Evolutionary conservation across 2,888 invertebrate species (phyloP), one percentile per base, ranked within the genome.

Genomic region (Ophonus ardosiacus): DNA sequence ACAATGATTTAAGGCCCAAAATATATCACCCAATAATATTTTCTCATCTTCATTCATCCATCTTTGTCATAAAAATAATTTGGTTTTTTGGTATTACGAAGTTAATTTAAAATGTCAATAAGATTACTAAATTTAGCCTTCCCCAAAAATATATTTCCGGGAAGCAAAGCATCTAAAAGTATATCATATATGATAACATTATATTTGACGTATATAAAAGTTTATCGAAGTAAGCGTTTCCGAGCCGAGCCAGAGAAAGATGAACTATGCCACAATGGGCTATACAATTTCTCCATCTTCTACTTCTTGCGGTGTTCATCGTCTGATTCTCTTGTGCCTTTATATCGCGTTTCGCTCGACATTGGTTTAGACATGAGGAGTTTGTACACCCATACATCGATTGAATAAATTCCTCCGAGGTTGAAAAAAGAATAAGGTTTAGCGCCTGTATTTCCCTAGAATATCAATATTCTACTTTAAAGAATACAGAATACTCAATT

Each of bases 161-260:
- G 5, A 31, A 31, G 31, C 31, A 31, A 31, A 31, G 31, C 81
- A 71, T 74, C 74, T 13, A n/a, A 43, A 74, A 56, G 71, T 81
- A 82, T 82, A 82, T 82, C 81, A 82, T 59, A 71, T n/a, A 18
- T 51, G 71, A 82, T 71, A 71, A 31, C 18, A 82, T 82, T 82
- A 71, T 82, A 82, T 82, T 82, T 71, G n/a, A 21, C 81, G 71
- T 82, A 82, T 71, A 82, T 82, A 82, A 82, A 82, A 82, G 68
- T 65, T 82, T 82, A 82, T 71, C 71, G 68, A 57, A 82, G 81
- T 56, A 82, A 82, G 71, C 68, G 24, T 82, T 82, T 71, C 61
- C 21, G 21, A 18, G 31, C 1, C 31, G 31, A 31, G 31, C 51
- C 24, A 43, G 68, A 43, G 51, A n/a, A 65, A 56, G 81, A n/a